A percentile compares a stretch with the other conserved stretches of the same genome.
phyloP scores from a whole-genome alignment of 2,888 invertebrate species.

The Colletes collaris region DNA sequence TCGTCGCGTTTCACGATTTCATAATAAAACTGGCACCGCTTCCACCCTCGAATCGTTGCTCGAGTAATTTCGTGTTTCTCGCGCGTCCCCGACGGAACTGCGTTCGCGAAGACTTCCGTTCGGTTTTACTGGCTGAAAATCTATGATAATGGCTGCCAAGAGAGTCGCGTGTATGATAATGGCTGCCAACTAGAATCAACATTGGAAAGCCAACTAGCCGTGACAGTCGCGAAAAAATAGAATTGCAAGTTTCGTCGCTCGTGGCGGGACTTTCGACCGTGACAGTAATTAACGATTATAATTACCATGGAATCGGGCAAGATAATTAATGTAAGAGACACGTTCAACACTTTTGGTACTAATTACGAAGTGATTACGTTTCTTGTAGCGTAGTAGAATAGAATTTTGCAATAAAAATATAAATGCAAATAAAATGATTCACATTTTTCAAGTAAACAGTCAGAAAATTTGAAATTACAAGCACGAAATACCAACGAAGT shows the following conservation, averaged over 20 bases:
- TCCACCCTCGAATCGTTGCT: conserved; percentile 19
- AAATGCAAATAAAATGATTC: too few species aligned
- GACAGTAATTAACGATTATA: too few species aligned
- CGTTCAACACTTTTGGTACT: too few species aligned
- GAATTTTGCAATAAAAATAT: too few species aligned
- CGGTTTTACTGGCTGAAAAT: conserved; percentile 50
- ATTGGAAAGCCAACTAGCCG: conserved; percentile 30
- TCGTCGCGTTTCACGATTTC: conserved; percentile 14
- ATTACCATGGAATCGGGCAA: too few species aligned
- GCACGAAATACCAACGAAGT: too few species aligned
- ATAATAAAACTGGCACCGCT: conserved; percentile 50
- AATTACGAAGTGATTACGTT: too few species aligned
- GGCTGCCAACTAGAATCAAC: conserved; percentile 59
- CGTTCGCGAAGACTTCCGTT: conserved; percentile 43
- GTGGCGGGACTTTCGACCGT: background rate
- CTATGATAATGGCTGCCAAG: conserved; percentile 59
- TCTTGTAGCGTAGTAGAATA: too few species aligned
- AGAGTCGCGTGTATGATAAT: conserved; percentile 60
- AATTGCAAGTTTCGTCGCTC: conserved; percentile 16
- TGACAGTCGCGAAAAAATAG: conserved; percentile 37
- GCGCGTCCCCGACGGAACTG: conserved; percentile 28
- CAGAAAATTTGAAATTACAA: too few species aligned
- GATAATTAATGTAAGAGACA: too few species aligned
- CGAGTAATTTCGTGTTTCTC: conserved; percentile 46
- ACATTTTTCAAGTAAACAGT: too few species aligned